phyloP scores from a whole-genome alignment of 2,888 invertebrate genomes.

The Acleris literana region DNA sequence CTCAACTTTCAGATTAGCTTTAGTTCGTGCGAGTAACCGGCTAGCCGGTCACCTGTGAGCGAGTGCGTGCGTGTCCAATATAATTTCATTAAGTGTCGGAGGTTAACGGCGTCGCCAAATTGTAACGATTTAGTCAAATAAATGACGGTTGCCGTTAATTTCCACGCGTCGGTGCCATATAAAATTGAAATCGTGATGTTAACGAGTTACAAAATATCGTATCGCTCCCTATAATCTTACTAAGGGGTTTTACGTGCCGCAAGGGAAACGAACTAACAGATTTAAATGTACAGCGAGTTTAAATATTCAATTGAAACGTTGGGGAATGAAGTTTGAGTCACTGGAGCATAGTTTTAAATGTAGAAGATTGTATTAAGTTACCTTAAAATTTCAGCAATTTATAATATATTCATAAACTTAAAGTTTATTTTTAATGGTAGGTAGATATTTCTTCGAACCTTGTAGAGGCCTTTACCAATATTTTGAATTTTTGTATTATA shows the following conservation, averaged over 20 bases:
- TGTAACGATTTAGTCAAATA: conserved; percentile 68
- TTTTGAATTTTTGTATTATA: no score
- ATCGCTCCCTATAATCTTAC: conserved; percentile 35
- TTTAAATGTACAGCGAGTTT: neutral
- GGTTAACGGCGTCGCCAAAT: conserved; percentile 68
- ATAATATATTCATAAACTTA: no score
- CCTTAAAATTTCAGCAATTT: no score
- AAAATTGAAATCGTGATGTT: conserved; percentile 74
- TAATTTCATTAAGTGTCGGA: conserved; percentile 67
- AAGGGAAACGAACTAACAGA: conserved; percentile 3
- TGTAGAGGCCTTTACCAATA: no score
- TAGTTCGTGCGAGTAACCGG: conserved; percentile 12
- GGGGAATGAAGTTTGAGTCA: no score
- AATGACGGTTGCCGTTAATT: conserved; percentile 60
- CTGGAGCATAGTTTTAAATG: no score
- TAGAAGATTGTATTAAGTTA: no score
- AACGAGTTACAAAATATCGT: conserved; percentile 59
- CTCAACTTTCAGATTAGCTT: conserved; percentile 5
- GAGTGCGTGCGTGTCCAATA: conserved; percentile 61
- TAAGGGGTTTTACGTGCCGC: conserved; percentile 5
- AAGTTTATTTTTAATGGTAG: no score
- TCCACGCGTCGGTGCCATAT: conserved; percentile 57
- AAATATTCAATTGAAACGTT: neutral
- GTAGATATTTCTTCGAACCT: no score
- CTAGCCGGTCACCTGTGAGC: conserved; percentile 30